Conservation (phyloP, 2,888 invertebrate genomes). For the Agrochola circellaris region DNA sequence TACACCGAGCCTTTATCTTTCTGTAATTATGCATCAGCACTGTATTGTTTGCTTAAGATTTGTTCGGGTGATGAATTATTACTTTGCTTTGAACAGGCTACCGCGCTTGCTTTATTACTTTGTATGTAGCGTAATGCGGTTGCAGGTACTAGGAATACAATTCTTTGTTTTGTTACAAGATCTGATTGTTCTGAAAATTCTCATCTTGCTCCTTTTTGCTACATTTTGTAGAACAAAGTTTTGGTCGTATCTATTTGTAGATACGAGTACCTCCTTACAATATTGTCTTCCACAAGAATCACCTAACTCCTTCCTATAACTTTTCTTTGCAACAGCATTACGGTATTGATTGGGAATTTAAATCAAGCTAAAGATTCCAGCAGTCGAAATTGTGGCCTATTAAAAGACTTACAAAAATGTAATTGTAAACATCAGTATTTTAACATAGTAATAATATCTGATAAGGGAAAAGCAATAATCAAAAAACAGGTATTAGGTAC, state of each 20-base stretch:
- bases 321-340: not conserved
- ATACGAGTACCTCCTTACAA: not conserved
- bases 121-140: slow-evolving; percentile 65
- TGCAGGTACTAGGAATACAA: slow-evolving; percentile 58
- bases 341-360: not conserved
- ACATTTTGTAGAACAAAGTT: slow-evolving; percentile 6
- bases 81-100: slow-evolving; percentile 67
- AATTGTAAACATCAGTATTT: not conserved
- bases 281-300: not conserved
- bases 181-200: slow-evolving; percentile 50
- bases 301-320: not conserved
- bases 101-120: slow-evolving; percentile 70
- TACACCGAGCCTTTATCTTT: slow-evolving; percentile 78
- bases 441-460: not conserved
- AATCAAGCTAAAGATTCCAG: slow-evolving; percentile 1
- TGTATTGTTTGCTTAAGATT: slow-evolving; percentile 84
- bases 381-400: too few species aligned
- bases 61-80: slow-evolving; percentile 78
- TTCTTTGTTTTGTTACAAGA: slow-evolving; percentile 55
- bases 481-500: not conserved
- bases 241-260: not conserved
- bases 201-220: slow-evolving; percentile 25
- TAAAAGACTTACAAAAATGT: not conserved
- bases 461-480: not conserved
- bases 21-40: slow-evolving; percentile 84